Conservation (phyloP, 2,797 vertebrate genomes). For the Anguilla pacifica region DNA sequence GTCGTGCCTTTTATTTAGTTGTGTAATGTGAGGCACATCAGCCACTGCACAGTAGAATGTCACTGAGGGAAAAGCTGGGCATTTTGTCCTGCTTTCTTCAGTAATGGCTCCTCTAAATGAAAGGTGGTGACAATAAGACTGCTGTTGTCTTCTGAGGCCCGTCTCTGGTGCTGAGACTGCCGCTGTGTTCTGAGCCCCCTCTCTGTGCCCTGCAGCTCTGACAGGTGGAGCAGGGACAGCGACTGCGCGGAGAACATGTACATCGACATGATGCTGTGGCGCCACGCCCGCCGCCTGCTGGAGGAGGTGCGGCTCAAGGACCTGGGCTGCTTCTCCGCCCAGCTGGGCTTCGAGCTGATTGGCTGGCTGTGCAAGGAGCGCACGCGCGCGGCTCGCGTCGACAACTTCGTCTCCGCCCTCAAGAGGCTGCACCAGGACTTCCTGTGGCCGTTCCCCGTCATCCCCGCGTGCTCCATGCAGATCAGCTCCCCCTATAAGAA, state of each 20-base stretch:
- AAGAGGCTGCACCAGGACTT: constrained; percentile 95
- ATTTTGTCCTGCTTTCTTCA: not conserved
- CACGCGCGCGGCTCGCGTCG: constrained; percentile 86
- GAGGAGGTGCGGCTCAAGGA: constrained; percentile 93
- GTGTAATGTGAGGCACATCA: not conserved
- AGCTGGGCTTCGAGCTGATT: constrained; percentile 95
- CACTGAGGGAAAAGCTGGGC: not conserved
- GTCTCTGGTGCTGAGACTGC: not conserved
- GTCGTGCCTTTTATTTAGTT: too few relatives aligned
- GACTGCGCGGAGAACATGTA: constrained; percentile 97
- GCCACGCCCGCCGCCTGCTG: constrained; percentile 90
- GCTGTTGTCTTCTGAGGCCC: not conserved
- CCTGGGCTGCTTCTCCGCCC: constrained; percentile 92
- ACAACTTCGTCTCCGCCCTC: constrained; percentile 91
- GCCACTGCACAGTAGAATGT: not conserved
- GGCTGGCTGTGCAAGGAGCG: constrained; percentile 93
- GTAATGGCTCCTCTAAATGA: not conserved
- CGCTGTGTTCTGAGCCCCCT: too few relatives aligned
- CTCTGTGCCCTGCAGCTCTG: constrained; percentile 51
- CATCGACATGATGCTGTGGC: constrained; percentile 98
- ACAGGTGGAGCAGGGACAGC: constrained; percentile 78
- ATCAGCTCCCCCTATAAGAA: constrained; percentile 90
- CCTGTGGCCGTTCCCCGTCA: constrained; percentile 94
- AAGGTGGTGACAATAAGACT: not conserved
- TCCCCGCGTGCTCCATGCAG: constrained; percentile 78